These are phyloP conservation scores for Dioctria linearis DNA, from an alignment of 2,888 invertebrate species.

Conservation along the genomic window DNA sequence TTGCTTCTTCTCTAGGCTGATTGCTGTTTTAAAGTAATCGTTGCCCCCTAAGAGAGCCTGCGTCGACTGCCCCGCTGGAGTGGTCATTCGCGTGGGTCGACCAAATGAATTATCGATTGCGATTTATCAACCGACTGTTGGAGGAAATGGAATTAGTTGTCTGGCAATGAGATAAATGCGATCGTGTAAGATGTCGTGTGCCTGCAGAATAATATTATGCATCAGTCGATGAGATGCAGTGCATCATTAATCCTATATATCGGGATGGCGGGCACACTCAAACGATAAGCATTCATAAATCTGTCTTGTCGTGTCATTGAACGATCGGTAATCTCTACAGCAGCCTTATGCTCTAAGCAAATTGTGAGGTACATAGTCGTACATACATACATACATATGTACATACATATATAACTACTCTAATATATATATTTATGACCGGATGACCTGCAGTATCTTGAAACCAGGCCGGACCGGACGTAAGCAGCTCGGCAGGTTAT, in stretches of 20 bases:
- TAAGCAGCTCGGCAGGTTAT: too few relatives aligned
- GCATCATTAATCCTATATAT: conserved; percentile 28
- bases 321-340: conserved; percentile 30
- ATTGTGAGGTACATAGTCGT: neutral
- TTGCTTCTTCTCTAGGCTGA: conserved; percentile 43
- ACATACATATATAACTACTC: too few relatives aligned
- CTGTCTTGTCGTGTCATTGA: conserved; percentile 32
- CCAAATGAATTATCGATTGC: conserved; percentile 56
- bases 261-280: conserved; percentile 30
- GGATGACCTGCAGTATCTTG: neutral
- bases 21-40: conserved; percentile 30
- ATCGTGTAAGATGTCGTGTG: conserved; percentile 45
- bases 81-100: conserved; percentile 51
- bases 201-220: conserved; percentile 19
- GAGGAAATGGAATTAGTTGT: conserved; percentile 55
- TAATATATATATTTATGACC: neutral
- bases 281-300: conserved; percentile 42
- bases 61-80: conserved; percentile 15
- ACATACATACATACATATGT: too few relatives aligned
- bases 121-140: conserved; percentile 47
- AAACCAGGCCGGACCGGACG: too few relatives aligned
- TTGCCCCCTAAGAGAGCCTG: conserved; percentile 27
- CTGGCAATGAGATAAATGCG: conserved; percentile 43
- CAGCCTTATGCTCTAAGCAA: neutral
- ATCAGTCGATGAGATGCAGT: conserved; percentile 22